Evolutionary conservation across 2,797 vertebrate genomes (phyloP).

Genomic region (Arctocebus calabarensis): DNA sequence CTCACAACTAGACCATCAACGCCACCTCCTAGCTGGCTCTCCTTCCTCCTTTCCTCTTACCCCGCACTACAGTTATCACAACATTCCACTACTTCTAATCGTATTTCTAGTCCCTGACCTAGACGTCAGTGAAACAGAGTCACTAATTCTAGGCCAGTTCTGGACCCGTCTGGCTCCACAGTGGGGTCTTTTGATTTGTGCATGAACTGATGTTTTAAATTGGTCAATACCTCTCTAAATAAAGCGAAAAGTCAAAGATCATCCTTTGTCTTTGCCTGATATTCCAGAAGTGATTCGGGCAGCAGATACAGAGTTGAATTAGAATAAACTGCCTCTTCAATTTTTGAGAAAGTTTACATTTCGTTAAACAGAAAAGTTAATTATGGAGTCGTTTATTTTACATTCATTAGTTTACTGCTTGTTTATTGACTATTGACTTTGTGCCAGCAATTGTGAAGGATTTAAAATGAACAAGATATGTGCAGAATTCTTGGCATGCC

Average conservation of each 20-base stretch:
- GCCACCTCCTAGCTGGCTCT: neutral
- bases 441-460: neutral
- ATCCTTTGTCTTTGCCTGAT: neutral
- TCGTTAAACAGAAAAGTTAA: slow-evolving; percentile 1
- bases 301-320: neutral
- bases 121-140: neutral
- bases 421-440: neutral
- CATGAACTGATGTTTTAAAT: neutral
- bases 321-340: neutral
- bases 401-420: neutral
- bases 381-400: neutral
- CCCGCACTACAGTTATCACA: neutral
- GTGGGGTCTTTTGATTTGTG: neutral
- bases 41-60: neutral
- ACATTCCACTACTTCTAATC: neutral
- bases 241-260: neutral
- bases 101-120: neutral
- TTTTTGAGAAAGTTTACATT: neutral
- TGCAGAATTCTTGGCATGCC: neutral
- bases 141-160: neutral
- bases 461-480: neutral
- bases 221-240: neutral
- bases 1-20: neutral
- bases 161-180: neutral
- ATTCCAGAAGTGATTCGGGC: neutral